phyloP scores from a whole-genome alignment of 2,113 vertebrate species.

The Pao palembangensis region DNA sequence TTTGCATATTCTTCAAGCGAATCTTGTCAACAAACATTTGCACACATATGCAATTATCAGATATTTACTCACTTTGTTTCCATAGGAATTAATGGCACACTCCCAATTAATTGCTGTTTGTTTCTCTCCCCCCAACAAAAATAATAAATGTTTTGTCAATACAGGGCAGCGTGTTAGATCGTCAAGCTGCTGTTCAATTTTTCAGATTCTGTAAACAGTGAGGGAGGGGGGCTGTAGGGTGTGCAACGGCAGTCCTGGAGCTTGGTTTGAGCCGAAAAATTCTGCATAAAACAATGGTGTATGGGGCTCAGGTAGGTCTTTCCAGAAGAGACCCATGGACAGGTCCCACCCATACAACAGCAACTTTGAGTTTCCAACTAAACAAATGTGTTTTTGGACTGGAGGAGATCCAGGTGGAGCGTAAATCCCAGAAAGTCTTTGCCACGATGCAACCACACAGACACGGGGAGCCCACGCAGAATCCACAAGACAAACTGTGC shows the following conservation, averaged over 20 bases:
- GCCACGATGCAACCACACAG: not conserved
- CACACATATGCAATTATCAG: conserved; percentile 20
- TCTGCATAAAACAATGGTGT: no score
- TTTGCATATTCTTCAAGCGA: conserved; percentile 8
- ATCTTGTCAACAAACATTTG: conserved; percentile 9
- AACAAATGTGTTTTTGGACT: no score
- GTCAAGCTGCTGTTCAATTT: not conserved
- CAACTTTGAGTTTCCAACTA: no score
- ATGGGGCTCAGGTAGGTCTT: no score
- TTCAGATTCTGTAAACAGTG: no score
- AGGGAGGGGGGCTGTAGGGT: no score
- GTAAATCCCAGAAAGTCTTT: no score
- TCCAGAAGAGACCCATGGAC: no score
- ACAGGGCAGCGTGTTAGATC: not conserved
- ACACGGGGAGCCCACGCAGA: not conserved
- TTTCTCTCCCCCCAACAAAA: conserved; percentile 2
- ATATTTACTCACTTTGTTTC: conserved; percentile 25
- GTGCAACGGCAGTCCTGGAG: no score
- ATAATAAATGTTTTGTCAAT: conserved; percentile 17
- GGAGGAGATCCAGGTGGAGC: no score
- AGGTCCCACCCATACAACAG: no score
- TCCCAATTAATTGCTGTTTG: conserved; percentile 19
- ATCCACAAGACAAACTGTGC: not conserved
- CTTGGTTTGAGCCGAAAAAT: no score
- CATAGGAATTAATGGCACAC: conserved; percentile 16